Percentiles rank a stretch among this genome's conserved stretches.
Evolutionary conservation across 1,140 invertebrate species (phyloP).

Genomic region (Eurytemora carolleeae): DNA sequence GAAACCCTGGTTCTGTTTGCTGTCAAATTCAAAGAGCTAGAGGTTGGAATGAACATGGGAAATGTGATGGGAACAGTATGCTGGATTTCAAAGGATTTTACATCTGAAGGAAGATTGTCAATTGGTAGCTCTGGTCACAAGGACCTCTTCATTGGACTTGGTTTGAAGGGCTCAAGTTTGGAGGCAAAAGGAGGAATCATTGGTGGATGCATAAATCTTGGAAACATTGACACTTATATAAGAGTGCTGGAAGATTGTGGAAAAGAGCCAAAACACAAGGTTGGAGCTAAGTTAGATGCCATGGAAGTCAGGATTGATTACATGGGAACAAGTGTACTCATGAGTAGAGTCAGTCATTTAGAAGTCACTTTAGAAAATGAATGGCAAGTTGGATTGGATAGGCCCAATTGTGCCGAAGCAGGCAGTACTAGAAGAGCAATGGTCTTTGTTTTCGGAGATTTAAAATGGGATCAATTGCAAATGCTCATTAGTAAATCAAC

Average conservation of each 20-base stretch:
- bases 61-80: slow-evolving; percentile 94
- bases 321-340: slow-evolving; percentile 76
- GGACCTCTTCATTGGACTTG: slow-evolving; percentile 70
- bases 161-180: slow-evolving; percentile 65
- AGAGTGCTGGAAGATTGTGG: slow-evolving; percentile 69
- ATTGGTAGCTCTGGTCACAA: slow-evolving; percentile 86
- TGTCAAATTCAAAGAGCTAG: slow-evolving; percentile 79
- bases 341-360: slow-evolving; percentile 65
- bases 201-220: slow-evolving; percentile 75
- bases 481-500: slow-evolving; percentile 89
- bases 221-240: slow-evolving; percentile 66
- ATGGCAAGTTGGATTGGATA: slow-evolving; percentile 41
- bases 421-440: slow-evolving; percentile 45
- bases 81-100: slow-evolving; percentile 75
- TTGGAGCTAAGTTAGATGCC: slow-evolving; percentile 60
- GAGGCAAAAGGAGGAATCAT: slow-evolving; percentile 91
- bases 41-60: slow-evolving; percentile 96
- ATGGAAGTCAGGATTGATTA: slow-evolving; percentile 78
- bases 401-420: slow-evolving; percentile 22
- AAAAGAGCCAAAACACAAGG: slow-evolving; percentile 64
- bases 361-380: slow-evolving; percentile 55
- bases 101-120: slow-evolving; percentile 67
- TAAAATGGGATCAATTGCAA: slow-evolving; percentile 86
- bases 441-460: slow-evolving; percentile 76
- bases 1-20: slow-evolving; percentile 87